Base-by-base conservation (phyloP, 2,888 invertebrate genomes). In the Chrysina gloriosa region DNA sequence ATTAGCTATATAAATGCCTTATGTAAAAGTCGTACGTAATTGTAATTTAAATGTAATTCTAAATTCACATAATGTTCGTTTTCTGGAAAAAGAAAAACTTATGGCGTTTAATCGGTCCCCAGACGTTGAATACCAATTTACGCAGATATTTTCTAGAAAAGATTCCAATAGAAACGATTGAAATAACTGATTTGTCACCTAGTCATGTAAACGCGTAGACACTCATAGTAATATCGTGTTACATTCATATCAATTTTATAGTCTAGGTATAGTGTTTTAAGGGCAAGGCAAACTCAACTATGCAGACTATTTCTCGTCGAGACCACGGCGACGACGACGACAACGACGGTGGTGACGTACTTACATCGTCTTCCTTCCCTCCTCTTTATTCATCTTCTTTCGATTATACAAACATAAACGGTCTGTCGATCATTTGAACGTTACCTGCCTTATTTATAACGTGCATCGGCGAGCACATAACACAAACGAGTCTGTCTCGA, bases 151-250 rank as follows among this genome's bases (percentile, higher is more conserved):
- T 54, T 31, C 19, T 21, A 31, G 19, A 54, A 54, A 50, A 29
- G 29, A 11, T n/a, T 16, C 27, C 50, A 29, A 50, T 27, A 25
- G 50, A 50, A 31, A 36, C 56, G n/a, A 56, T 56, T 36, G 23
- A 58, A 58, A 58, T 58, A 25, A 58, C 58, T 58, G 58, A 58
- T 58, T 58, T 58, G 58, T 58, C 39, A 58, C 39, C 39, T 39
- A 39, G 58, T 39, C 58, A 39, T 36, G 58, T 39, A 58, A 58
- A 39, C 11, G 42, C 31, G 7, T 36, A 58, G 25, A 58, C 58
- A 25, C 58, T 39, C 58, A 58, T 58, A 58, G 42, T 58, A 25
- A 58, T 58, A 58, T 58, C 39, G 39, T 56, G 58, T 58, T 58
- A 58, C 58, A 16, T 14, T 25, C 25, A 25, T 58, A 25, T 58